A percentile compares a stretch with the other conserved stretches of the same genome.
Evolutionary conservation across 2,113 vertebrate species (phyloP).

Genomic region (Cyanistes caeruleus): DNA sequence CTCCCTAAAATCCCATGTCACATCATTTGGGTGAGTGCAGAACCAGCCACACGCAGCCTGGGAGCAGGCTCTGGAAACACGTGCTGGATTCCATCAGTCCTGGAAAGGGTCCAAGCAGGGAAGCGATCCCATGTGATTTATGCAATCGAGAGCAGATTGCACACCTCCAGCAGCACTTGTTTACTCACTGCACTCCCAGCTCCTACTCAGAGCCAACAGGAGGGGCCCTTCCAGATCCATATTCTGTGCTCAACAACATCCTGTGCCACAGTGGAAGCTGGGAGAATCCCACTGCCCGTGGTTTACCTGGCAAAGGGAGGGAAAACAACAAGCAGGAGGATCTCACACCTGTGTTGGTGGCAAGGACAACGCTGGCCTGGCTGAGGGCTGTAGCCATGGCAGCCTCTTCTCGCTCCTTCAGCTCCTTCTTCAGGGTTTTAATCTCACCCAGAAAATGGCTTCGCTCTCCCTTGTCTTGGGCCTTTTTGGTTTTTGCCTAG

Average conservation of each 20-base stretch:
- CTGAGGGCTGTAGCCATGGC: constrained; percentile 84
- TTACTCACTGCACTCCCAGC: neutral
- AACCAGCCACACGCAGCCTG: neutral
- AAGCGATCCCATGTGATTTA: neutral
- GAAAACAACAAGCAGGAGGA: neutral
- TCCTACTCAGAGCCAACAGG: neutral
- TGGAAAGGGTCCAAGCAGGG: neutral
- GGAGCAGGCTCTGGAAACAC: neutral
- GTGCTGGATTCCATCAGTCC: neutral
- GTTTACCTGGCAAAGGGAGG: neutral
- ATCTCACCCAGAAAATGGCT: constrained; percentile 80
- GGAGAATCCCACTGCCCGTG: neutral
- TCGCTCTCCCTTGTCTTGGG: constrained; percentile 81
- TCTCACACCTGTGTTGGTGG: constrained; percentile 89
- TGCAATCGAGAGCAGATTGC: neutral
- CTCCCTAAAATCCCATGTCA: neutral
- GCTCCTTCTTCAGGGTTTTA: constrained; percentile 85
- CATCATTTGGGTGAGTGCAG: neutral
- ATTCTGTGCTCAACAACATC: neutral
- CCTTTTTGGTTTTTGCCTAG: constrained; percentile 82
- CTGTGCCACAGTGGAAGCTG: neutral
- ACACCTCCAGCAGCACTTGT: neutral
- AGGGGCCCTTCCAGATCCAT: neutral
- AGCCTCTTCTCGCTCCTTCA: constrained; percentile 85
- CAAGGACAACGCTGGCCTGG: constrained; percentile 82